A percentile compares a stretch with the other conserved stretches of the same genome.
Conservation (phyloP, 2,888 invertebrate genomes). For the Deilephila porcellus region DNA sequence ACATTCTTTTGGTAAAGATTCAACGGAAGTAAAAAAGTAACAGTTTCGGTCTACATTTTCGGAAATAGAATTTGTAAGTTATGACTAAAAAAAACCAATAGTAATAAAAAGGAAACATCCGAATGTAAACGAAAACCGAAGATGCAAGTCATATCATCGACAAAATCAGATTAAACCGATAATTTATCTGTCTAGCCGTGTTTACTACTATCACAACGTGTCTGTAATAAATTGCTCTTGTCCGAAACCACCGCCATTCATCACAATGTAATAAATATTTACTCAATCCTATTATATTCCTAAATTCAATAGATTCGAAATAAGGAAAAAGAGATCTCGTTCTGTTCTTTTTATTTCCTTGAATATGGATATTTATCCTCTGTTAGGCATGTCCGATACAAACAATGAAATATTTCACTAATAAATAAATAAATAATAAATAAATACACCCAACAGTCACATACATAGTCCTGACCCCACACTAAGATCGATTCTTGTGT, state of each 20-base stretch:
- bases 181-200: constrained; percentile 12
- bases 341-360: background rate
- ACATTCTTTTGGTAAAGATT: no score
- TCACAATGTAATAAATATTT: constrained; percentile 26
- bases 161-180: background rate
- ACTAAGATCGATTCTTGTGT: no score
- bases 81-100: background rate
- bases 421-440: no score
- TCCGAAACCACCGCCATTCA: constrained; percentile 32
- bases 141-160: background rate
- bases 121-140: background rate
- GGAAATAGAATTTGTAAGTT: background rate
- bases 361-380: no score
- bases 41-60: no score
- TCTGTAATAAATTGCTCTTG: constrained; percentile 11
- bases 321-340: background rate
- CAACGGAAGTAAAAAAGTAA: no score
- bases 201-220: constrained; percentile 10
- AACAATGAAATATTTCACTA: no score
- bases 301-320: background rate
- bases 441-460: no score
- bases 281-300: background rate
- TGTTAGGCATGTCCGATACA: no score
- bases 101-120: background rate
- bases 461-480: no score